phyloP scores from a whole-genome alignment of 2,888 invertebrate genomes.

The Pristionchus mayeri region DNA sequence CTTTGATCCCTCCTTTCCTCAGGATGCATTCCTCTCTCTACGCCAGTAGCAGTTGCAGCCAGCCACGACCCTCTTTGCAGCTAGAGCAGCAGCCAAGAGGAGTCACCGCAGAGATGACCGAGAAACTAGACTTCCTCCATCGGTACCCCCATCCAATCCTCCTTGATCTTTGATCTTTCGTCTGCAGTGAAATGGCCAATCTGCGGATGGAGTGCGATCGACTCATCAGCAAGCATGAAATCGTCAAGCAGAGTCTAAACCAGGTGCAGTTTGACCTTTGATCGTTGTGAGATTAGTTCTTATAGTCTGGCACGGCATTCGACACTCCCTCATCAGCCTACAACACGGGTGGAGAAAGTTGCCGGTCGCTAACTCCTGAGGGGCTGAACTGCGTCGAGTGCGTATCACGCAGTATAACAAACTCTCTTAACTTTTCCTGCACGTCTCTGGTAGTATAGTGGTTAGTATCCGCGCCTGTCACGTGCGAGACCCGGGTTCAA shows the following conservation, averaged over 20 bases:
- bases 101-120: slow-evolving; percentile 56
- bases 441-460: slow-evolving; percentile 63
- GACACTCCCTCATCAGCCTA: slow-evolving; percentile 84
- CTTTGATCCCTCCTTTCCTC: not conserved
- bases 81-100: not conserved
- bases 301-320: slow-evolving; percentile 46
- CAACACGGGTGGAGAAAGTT: slow-evolving; percentile 85
- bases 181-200: slow-evolving; percentile 81
- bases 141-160: no score
- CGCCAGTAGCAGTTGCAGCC: not conserved
- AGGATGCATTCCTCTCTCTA: slow-evolving; percentile 5
- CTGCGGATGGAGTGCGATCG: slow-evolving; percentile 81
- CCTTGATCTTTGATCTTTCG: not conserved
- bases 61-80: not conserved
- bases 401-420: not conserved
- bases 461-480: slow-evolving; percentile 69
- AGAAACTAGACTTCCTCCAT: slow-evolving; percentile 61
- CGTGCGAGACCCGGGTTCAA: slow-evolving; percentile 69
- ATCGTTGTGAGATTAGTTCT: not conserved
- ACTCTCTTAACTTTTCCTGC: not conserved
- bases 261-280: slow-evolving; percentile 56
- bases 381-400: slow-evolving; percentile 50
- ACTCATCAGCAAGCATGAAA: slow-evolving; percentile 77
- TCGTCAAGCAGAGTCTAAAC: slow-evolving; percentile 67
- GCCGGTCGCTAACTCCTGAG: slow-evolving; percentile 78